Evolutionary conservation across 2,888 invertebrate species (phyloP).

Genomic region (Campoletis raptor): DNA sequence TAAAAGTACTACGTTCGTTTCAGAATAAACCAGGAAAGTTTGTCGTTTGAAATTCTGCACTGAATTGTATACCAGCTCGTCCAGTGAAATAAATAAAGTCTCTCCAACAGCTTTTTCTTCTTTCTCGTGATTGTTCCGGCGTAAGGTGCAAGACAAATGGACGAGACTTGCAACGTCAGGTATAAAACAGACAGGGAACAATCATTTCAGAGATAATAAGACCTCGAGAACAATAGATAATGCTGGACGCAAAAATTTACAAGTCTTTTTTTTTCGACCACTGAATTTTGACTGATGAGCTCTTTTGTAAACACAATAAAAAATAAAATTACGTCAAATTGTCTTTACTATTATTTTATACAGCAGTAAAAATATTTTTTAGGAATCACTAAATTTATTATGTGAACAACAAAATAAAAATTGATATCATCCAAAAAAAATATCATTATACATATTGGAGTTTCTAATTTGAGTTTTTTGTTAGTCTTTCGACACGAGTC

Average conservation of each 20-base stretch:
- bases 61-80: background rate
- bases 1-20: background rate
- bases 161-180: slow-evolving; percentile 48
- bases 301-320: no score
- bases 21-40: background rate
- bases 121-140: slow-evolving; percentile 53
- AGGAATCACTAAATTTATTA: no score
- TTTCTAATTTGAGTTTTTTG: no score
- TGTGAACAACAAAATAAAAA: no score
- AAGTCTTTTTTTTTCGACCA: background rate
- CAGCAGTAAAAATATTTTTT: no score
- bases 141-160: slow-evolving; percentile 43
- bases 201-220: slow-evolving; percentile 47
- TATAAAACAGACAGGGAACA: slow-evolving; percentile 37
- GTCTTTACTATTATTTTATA: no score
- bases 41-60: background rate
- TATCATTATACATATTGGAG: no score
- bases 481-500: no score
- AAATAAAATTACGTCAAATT: no score
- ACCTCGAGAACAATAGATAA: slow-evolving; percentile 27
- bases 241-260: slow-evolving; percentile 1
- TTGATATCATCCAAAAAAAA: no score
- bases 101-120: slow-evolving; percentile 48
- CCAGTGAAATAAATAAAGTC: slow-evolving; percentile 1
- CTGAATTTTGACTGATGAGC: background rate